These are phyloP conservation scores for Bubo blakistoni DNA, from an alignment of 2,113 vertebrate species.

Conservation along the genomic window DNA sequence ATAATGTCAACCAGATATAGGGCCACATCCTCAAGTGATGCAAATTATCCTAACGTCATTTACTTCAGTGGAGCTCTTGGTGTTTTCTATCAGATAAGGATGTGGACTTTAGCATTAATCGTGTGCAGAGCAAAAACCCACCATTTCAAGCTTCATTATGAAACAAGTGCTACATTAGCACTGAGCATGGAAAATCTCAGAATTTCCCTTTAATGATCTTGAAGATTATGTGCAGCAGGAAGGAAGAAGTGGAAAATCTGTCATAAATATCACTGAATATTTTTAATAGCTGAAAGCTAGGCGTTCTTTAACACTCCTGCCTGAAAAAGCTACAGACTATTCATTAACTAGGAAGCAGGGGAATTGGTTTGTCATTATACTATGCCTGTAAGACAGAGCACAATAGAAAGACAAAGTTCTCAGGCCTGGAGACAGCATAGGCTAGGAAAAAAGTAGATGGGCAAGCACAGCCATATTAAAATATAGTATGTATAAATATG, in stretches of 20 bases:
- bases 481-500: background rate
- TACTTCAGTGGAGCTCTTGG: slow-evolving; percentile 17
- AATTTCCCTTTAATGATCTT: slow-evolving; percentile 1
- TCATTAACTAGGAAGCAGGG: slow-evolving; percentile 18
- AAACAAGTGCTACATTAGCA: slow-evolving; percentile 26
- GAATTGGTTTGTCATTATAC: slow-evolving; percentile 1
- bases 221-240: background rate
- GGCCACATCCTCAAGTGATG: background rate
- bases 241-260: slow-evolving; percentile 34
- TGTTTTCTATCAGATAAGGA: slow-evolving; percentile 54
- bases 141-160: slow-evolving; percentile 49
- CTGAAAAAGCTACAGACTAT: background rate
- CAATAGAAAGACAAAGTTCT: slow-evolving; percentile 14
- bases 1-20: slow-evolving; percentile 21
- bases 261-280: slow-evolving; percentile 51
- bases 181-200: slow-evolving; percentile 24
- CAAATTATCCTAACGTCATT: slow-evolving; percentile 40
- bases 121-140: background rate
- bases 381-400: background rate
- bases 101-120: slow-evolving; percentile 5
- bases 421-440: background rate
- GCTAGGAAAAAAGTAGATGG: background rate
- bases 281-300: slow-evolving; percentile 49
- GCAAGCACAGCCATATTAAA: background rate
- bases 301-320: background rate